These are phyloP conservation scores for Chaenogobius annularis DNA, from an alignment of 2,113 vertebrate species.

Conservation along the genomic window DNA sequence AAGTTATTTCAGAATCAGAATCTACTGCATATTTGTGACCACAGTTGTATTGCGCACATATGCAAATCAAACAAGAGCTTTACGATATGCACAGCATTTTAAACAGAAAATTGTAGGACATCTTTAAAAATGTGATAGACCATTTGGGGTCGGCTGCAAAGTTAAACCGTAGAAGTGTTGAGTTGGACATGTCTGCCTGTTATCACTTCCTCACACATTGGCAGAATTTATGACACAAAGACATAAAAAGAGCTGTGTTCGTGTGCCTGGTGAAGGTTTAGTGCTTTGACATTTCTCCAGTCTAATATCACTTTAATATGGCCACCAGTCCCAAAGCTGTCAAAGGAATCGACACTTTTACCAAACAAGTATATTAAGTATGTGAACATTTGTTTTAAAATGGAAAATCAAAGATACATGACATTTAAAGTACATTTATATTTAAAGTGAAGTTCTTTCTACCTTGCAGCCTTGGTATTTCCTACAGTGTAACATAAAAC, in stretches of 20 bases:
- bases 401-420: too few relatives aligned
- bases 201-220: neutral
- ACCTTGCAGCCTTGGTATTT: too few relatives aligned
- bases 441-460: too few relatives aligned
- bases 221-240: slow-evolving; percentile 2
- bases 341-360: neutral
- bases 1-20: neutral
- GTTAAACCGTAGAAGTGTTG: neutral
- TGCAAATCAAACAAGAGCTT: neutral
- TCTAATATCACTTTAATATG: neutral
- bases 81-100: neutral
- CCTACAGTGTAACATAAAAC: too few relatives aligned
- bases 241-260: neutral
- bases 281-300: neutral
- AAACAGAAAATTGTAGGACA: neutral
- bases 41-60: neutral
- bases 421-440: too few relatives aligned
- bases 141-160: neutral
- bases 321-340: neutral
- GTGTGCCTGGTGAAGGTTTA: neutral
- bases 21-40: neutral
- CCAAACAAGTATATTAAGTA: neutral
- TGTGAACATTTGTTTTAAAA: too few relatives aligned
- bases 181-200: neutral
- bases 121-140: neutral